A percentile compares a stretch with the other conserved stretches of the same genome.
These are phyloP conservation scores for Schizopygopsis malacanthus DNA, from an alignment of 2,797 vertebrate species.

Conservation along the genomic window DNA sequence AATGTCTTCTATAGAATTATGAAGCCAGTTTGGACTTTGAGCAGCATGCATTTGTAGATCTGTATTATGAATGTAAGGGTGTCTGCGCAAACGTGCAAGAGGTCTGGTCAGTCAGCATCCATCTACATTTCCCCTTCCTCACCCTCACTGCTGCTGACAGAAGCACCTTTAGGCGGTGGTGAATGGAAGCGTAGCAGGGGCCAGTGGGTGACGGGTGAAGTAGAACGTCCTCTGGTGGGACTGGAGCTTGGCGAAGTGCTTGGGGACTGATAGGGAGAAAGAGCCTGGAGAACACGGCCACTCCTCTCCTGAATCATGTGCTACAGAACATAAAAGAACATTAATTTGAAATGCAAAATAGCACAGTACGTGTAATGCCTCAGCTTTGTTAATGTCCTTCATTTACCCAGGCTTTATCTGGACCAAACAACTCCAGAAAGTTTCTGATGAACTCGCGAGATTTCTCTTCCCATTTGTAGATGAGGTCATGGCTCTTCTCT, in stretches of 20 bases:
- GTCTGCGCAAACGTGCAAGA: not conserved
- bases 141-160: slow-evolving; percentile 13
- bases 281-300: slow-evolving; percentile 92
- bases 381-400: slow-evolving; percentile 3
- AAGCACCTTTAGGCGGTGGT: slow-evolving; percentile 11
- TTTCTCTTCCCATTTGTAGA: slow-evolving; percentile 99
- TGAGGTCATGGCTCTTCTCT: slow-evolving; percentile 97
- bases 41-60: not conserved
- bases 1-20: not conserved
- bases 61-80: not conserved
- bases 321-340: slow-evolving; percentile 64
- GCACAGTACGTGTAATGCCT: not conserved
- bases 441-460: slow-evolving; percentile 96
- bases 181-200: slow-evolving; percentile 55
- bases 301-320: slow-evolving; percentile 95
- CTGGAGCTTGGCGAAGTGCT: slow-evolving; percentile 81
- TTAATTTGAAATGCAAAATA: not conserved
- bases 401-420: slow-evolving; percentile 94
- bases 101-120: not conserved
- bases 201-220: slow-evolving; percentile 75
- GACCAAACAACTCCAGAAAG: slow-evolving; percentile 96
- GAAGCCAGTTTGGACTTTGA: not conserved
- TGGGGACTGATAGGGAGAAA: slow-evolving; percentile 92
- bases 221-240: slow-evolving; percentile 83
- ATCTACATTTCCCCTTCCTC: slow-evolving; percentile 26